A percentile compares a stretch with the other conserved stretches of the same genome.
phyloP scores from a whole-genome alignment of 2,888 invertebrate species.

The Amphimallon solstitiale region DNA sequence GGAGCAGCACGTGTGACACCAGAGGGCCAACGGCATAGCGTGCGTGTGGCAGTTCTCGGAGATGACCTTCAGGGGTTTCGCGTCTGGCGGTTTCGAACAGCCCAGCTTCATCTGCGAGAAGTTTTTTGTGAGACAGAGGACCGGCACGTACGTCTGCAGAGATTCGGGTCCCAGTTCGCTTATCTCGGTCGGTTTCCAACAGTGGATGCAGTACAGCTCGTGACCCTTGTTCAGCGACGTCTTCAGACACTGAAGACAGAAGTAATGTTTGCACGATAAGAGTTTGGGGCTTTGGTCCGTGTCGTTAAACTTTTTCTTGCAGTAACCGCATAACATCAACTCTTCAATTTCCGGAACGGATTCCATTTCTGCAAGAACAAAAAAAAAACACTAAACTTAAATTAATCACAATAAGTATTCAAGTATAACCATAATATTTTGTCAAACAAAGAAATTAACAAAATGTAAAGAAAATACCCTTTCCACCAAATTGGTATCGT shows the following conservation, averaged over 20 bases:
- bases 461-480: too few species aligned
- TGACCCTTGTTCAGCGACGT: constrained; percentile 74
- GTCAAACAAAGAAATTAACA: too few species aligned
- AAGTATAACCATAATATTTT: too few species aligned
- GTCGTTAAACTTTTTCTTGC: constrained; percentile 80
- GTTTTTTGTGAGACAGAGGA: constrained; percentile 74
- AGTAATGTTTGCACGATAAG: constrained; percentile 80
- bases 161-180: constrained; percentile 74
- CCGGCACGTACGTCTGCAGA: constrained; percentile 75
- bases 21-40: constrained; percentile 76
- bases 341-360: constrained; percentile 77
- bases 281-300: constrained; percentile 77
- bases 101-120: constrained; percentile 69
- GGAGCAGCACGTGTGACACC: constrained; percentile 75
- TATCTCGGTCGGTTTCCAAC: constrained; percentile 78
- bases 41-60: constrained; percentile 76
- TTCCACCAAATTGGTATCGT: too few species aligned
- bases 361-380: constrained; percentile 66
- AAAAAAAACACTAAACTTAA: neutral
- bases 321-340: constrained; percentile 78
- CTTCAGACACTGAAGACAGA: constrained; percentile 79
- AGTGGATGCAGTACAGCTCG: constrained; percentile 77
- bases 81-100: constrained; percentile 60
- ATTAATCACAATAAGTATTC: neutral
- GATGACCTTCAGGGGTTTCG: constrained; percentile 59